Evolutionary conservation across 92 coral and sea anemone species (phyloP).

Genomic region (Isaurus tuberculatus): DNA sequence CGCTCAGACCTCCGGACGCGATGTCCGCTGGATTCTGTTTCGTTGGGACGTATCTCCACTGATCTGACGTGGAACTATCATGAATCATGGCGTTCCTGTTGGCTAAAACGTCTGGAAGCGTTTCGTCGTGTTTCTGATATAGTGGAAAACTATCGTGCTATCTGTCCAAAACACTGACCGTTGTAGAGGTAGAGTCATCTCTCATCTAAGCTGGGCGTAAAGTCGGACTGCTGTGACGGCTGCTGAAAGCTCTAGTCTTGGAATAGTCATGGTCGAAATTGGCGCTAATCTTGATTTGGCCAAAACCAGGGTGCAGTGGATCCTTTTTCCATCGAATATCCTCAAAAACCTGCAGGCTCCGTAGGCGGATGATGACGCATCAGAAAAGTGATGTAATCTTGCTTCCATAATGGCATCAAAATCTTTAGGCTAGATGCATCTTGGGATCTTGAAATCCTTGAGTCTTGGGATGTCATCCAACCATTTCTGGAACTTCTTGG

Average conservation of each 20-base stretch:
- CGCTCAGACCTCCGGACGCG: slow-evolving; percentile 44
- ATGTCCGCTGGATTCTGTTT: slow-evolving; percentile 51
- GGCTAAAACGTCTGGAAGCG: slow-evolving; percentile 64
- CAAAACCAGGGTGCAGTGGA: slow-evolving; percentile 15
- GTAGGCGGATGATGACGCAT: not conserved
- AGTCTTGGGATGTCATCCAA: not conserved
- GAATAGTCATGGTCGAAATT: slow-evolving; percentile 26
- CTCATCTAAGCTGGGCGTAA: slow-evolving; percentile 16
- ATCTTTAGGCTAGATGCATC: slow-evolving; percentile 14
- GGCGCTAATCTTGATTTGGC: slow-evolving; percentile 54
- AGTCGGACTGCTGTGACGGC: slow-evolving; percentile 40
- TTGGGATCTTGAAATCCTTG: slow-evolving; percentile 11
- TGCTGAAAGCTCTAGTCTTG: slow-evolving; percentile 49
- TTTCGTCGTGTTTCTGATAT: slow-evolving; percentile 44
- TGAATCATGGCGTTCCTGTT: slow-evolving; percentile 60
- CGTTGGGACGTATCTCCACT: slow-evolving; percentile 58
- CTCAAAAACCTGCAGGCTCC: not conserved
- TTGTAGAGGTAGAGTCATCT: slow-evolving; percentile 41
- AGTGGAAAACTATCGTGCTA: slow-evolving; percentile 48
- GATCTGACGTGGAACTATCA: slow-evolving; percentile 39
- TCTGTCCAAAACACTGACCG: slow-evolving; percentile 43
- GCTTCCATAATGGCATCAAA: not conserved
- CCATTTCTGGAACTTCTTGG: slow-evolving; percentile 28
- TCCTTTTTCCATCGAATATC: slow-evolving; percentile 6
- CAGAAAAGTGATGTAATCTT: not conserved